A percentile compares a stretch with the other conserved stretches of the same genome.
Conservation (phyloP, 2,888 invertebrate species). For the Epistrophella euchroma region DNA sequence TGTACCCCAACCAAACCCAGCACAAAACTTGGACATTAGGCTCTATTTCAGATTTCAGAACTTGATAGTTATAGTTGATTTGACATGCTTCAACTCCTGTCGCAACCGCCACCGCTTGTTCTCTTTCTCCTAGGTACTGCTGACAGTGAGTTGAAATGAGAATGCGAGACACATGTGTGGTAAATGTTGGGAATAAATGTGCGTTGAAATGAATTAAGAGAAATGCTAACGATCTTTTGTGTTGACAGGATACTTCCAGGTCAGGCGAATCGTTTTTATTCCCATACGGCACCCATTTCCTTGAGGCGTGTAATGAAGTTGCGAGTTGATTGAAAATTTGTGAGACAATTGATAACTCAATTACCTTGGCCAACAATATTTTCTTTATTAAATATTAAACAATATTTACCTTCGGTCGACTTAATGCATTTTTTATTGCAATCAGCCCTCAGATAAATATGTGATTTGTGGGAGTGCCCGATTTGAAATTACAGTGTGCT, state of each 20-base stretch:
- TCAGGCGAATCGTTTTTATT: conserved; percentile 35
- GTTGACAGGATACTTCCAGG: conserved; percentile 50
- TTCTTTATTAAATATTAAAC: conserved; percentile 8
- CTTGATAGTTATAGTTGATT: conserved; percentile 39
- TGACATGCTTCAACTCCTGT: conserved; percentile 43
- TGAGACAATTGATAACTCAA: conserved; percentile 42
- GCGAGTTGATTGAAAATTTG: conserved; percentile 46
- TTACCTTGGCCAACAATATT: conserved; percentile 25
- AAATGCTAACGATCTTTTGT: conserved; percentile 48
- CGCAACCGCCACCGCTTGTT: neutral
- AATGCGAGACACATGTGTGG: conserved; percentile 40
- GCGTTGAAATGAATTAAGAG: conserved; percentile 67
- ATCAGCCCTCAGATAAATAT: neutral
- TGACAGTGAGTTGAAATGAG: conserved; percentile 39
- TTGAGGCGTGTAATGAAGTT: conserved; percentile 35
- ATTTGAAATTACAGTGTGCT: neutral
- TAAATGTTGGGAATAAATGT: conserved; percentile 67
- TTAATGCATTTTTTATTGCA: conserved; percentile 5
- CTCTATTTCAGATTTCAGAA: conserved; percentile 41
- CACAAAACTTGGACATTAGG: conserved; percentile 47
- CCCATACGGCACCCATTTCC: no score
- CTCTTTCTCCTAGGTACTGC: neutral
- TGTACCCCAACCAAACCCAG: neutral
- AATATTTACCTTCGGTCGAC: neutral
- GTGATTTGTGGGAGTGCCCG: conserved; percentile 9